A percentile compares a stretch with the other conserved stretches of the same genome.
Evolutionary conservation across 2,888 invertebrate genomes (phyloP).

Genomic region (Drosophila affinis): DNA sequence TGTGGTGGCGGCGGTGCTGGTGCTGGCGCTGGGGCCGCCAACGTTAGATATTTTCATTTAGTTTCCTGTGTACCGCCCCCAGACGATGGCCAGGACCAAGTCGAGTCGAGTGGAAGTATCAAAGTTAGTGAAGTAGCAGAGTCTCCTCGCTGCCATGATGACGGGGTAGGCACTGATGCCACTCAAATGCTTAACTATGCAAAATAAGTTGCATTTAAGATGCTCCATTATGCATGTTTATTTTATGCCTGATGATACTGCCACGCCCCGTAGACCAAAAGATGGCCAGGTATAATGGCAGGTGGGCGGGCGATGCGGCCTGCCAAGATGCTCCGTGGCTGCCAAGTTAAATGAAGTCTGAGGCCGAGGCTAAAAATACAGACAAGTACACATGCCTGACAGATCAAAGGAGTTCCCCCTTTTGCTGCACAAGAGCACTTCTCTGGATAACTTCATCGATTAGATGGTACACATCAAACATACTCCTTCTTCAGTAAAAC

Average conservation of each 20-base stretch:
- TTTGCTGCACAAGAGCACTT: neutral
- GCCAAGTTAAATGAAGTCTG: constrained; percentile 58
- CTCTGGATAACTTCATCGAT: constrained; percentile 4
- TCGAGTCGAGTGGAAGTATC: constrained; percentile 77
- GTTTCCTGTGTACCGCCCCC: constrained; percentile 60
- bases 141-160: constrained; percentile 10
- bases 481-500: neutral
- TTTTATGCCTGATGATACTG: constrained; percentile 73
- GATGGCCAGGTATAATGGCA: constrained; percentile 14
- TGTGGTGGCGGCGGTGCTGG: constrained; percentile 27
- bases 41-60: constrained; percentile 76
- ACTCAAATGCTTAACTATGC: constrained; percentile 81
- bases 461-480: constrained; percentile 6
- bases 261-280: constrained; percentile 13
- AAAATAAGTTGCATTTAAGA: constrained; percentile 81
- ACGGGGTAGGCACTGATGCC: constrained; percentile 46
- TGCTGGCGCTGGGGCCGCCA: constrained; percentile 53
- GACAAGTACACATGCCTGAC: constrained; percentile 39
- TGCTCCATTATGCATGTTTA: constrained; percentile 82
- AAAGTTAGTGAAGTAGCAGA: constrained; percentile 73
- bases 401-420: constrained; percentile 50
- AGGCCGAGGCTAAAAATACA: constrained; percentile 1
- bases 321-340: constrained; percentile 39
- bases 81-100: constrained; percentile 23
- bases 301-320: neutral